Evolutionary conservation across 2,888 invertebrate species (phyloP).

Genomic region (Notodonta dromedarius): DNA sequence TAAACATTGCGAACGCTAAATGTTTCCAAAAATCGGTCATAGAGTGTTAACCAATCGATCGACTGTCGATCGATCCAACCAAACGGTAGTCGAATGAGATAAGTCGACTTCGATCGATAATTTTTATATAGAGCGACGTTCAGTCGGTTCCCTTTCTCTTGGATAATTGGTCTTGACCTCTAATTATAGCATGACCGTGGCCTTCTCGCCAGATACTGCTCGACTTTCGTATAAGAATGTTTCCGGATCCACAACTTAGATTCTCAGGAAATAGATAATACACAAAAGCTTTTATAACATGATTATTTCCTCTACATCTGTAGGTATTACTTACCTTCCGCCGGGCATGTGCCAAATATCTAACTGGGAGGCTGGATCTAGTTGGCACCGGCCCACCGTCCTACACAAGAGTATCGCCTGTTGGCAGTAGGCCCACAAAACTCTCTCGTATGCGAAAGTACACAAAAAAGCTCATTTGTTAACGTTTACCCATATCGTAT

Average conservation of each 20-base stretch:
- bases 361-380: conserved; percentile 33
- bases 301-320: conserved; percentile 21
- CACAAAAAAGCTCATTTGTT: conserved; percentile 34
- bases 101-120: too few species aligned
- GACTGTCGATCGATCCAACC: too few species aligned
- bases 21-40: too few species aligned
- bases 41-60: too few species aligned
- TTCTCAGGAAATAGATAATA: background rate
- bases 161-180: too few species aligned
- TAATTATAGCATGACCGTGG: too few species aligned
- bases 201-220: too few species aligned
- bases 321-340: conserved; percentile 34
- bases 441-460: conserved; percentile 31
- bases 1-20: too few species aligned
- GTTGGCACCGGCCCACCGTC: conserved; percentile 40
- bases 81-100: too few species aligned
- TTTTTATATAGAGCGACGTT: too few species aligned
- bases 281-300: conserved; percentile 17
- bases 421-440: conserved; percentile 47
- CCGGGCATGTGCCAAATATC: conserved; percentile 38
- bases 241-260: background rate
- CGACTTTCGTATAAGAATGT: too few species aligned
- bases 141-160: too few species aligned
- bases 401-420: conserved; percentile 37
- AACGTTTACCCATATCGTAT: conserved; percentile 8